A percentile compares a stretch with the other conserved stretches of the same genome.
Evolutionary conservation across 2,888 invertebrate species (phyloP).

Genomic region (Helicoverpa assulta): DNA sequence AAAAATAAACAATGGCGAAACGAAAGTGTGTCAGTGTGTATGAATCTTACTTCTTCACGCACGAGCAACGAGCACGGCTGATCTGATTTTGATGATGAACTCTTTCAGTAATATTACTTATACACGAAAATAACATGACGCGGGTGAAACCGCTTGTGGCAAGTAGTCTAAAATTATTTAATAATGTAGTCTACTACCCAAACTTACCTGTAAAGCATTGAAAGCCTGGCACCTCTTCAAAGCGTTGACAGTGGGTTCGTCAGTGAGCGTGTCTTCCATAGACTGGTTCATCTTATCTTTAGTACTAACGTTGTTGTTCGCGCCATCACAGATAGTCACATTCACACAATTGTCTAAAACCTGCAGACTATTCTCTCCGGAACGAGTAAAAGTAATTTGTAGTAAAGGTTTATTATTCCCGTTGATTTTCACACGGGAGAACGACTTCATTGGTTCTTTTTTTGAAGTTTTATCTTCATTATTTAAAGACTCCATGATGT

Average conservation of each 20-base stretch:
- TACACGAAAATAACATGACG: too few relatives aligned
- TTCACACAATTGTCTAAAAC: slow-evolving; percentile 85
- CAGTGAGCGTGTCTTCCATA: slow-evolving; percentile 76
- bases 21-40: too few relatives aligned
- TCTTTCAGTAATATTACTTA: too few relatives aligned
- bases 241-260: slow-evolving; percentile 78
- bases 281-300: slow-evolving; percentile 76
- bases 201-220: slow-evolving; percentile 85
- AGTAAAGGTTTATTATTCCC: slow-evolving; percentile 86
- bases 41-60: too few relatives aligned
- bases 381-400: slow-evolving; percentile 82
- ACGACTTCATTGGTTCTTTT: slow-evolving; percentile 76
- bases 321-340: slow-evolving; percentile 80
- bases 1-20: too few relatives aligned
- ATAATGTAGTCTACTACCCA: too few relatives aligned
- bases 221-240: slow-evolving; percentile 88
- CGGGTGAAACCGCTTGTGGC: too few relatives aligned
- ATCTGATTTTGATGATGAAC: too few relatives aligned
- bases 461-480: slow-evolving; percentile 63
- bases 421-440: slow-evolving; percentile 84
- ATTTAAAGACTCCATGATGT: slow-evolving; percentile 78
- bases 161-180: too few relatives aligned
- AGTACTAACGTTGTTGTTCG: slow-evolving; percentile 51
- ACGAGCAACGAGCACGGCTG: too few relatives aligned
- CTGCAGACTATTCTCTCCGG: slow-evolving; percentile 83